Base-by-base conservation (phyloP, 2,113 vertebrate genomes). In the Phycodurus eques region DNA sequence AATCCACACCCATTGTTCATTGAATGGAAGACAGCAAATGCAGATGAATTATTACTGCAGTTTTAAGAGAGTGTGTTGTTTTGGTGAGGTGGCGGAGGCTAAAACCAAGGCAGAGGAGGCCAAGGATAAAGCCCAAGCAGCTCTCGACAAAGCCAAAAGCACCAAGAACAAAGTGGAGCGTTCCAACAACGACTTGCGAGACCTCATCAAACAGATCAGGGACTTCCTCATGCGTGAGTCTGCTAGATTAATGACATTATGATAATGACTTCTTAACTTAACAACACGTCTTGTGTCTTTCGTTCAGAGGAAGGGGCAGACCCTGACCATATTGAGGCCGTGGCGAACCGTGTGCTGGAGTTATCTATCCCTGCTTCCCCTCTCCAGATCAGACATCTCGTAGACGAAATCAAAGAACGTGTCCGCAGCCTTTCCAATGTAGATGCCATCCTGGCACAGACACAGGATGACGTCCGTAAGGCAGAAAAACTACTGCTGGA, bases 201-300 rank as follows among this genome's bases (percentile, higher is more conserved):
- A 97, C 80, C 95, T 99, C 67, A 98, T 99, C 91, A 95, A 94
- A 84, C 94, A 95, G 43, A 93, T 98, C 89, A 94, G 97, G 62
- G 94, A 95, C 80, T 99, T 99, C 87, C 94, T 99, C 82, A 98
- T 92, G 75, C 95, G 97, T 99, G 90, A 97, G 96, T 93, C 27
- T 10, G 9, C 19, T 10, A 47, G 19, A 39, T 35, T 35, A 7
- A 61, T 15, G 33, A 61, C 59, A 1, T 61, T 7, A 61, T 61
- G 14, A 35, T 19, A 2, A 17, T 8, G 22, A 27, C 46, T 31
- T 35, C 19, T 49, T 39, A 8, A 56, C 19, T 0, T 61, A 0
- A n/a, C 35, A 8, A 42, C 11, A 4, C 51, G 4, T 67, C 8
- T 47, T 8, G 8, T 57, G 0, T 57, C 15, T 67, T 7, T 87